These are phyloP conservation scores for Drosophila albomicans DNA, from an alignment of 1,140 invertebrate genomes.

Conservation along the genomic window DNA sequence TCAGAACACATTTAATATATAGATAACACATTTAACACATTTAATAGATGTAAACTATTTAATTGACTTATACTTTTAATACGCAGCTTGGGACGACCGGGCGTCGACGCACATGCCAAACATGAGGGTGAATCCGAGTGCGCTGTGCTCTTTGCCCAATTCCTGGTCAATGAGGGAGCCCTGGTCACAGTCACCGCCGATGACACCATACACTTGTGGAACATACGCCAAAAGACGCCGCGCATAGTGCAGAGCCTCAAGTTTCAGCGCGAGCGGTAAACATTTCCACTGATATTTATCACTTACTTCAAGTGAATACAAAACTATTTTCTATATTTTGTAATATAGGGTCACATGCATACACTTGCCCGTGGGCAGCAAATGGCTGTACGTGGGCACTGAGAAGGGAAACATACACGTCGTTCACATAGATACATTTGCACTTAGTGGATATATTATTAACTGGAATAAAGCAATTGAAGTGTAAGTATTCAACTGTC, in stretches of 20 bases:
- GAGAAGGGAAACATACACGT: conserved; percentile 99
- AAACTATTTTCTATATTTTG: too few relatives aligned
- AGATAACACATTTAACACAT: too few relatives aligned
- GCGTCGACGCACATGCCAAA: conserved; percentile 96
- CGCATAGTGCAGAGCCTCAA: conserved; percentile 98
- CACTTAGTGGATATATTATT: conserved; percentile 98
- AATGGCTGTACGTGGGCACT: conserved; percentile 99
- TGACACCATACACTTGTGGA: conserved; percentile 98
- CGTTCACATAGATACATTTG: conserved; percentile 98
- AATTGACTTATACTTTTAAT: not conserved
- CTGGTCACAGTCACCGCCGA: conserved; percentile 97
- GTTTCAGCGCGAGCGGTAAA: conserved; percentile 97
- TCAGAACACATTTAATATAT: too few relatives aligned
- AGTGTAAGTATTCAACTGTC: conserved; percentile 92
- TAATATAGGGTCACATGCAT: conserved; percentile 94
- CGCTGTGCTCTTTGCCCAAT: conserved; percentile 95
- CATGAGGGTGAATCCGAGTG: conserved; percentile 90
- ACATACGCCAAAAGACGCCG: conserved; percentile 97
- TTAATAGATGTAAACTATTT: too few relatives aligned
- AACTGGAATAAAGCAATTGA: conserved; percentile 99
- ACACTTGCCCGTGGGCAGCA: conserved; percentile 97
- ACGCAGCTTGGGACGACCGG: conserved; percentile 94
- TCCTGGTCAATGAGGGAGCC: conserved; percentile 98
- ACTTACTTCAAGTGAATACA: too few relatives aligned
- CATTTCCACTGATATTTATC: not conserved